A percentile compares a stretch with the other conserved stretches of the same genome.
Evolutionary conservation across 2,888 invertebrate genomes (phyloP).

Genomic region (Xanthorhoe spadicearia): DNA sequence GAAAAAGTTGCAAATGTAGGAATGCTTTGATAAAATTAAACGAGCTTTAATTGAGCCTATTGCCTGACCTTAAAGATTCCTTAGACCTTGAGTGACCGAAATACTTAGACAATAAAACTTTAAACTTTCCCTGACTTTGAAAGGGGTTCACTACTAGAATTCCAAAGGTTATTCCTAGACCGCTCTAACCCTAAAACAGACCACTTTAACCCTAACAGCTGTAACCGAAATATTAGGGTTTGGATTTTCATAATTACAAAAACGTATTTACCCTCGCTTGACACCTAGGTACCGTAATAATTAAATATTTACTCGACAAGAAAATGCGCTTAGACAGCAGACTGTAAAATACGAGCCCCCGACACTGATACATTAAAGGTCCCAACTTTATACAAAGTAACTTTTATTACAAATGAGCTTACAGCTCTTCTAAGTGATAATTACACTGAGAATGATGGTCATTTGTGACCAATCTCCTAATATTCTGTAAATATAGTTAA

Average conservation of each 20-base stretch:
- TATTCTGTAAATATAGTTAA: too few species aligned
- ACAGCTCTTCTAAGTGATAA: neutral
- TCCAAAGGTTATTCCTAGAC: neutral
- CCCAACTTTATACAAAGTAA: conserved; percentile 26
- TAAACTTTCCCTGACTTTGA: neutral
- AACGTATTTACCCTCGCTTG: conserved; percentile 42
- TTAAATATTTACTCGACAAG: conserved; percentile 64
- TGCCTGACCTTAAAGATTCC: neutral
- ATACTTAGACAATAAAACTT: conserved; percentile 1
- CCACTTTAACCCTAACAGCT: neutral
- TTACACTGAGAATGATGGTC: neutral
- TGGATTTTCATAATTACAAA: neutral
- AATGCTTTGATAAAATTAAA: neutral
- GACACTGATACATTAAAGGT: conserved; percentile 43
- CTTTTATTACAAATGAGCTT: conserved; percentile 8
- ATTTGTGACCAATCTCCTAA: too few species aligned
- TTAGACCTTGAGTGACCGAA: neutral
- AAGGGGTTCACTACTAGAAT: neutral
- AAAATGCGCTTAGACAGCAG: conserved; percentile 52
- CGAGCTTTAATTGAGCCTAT: neutral
- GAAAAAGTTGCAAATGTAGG: too few species aligned
- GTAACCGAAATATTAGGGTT: too few species aligned
- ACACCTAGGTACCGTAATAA: conserved; percentile 50
- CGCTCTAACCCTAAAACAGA: neutral
- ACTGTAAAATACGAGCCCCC: conserved; percentile 42